These are phyloP conservation scores for Meteorus sp. DNA, from an alignment of 1,140 invertebrate species.

Conservation along the genomic window DNA sequence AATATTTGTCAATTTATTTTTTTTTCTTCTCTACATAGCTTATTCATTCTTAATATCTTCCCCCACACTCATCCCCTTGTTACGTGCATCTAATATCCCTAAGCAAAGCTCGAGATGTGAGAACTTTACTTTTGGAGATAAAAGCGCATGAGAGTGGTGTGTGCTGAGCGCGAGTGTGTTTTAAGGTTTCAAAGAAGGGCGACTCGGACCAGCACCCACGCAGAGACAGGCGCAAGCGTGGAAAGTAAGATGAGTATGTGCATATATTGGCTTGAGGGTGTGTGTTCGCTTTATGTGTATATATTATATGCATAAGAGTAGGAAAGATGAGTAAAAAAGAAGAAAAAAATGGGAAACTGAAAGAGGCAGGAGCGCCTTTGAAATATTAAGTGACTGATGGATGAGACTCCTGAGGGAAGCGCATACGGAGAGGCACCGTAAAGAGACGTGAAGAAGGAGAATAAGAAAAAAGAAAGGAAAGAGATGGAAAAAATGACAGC, in stretches of 20 bases:
- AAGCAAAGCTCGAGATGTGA: conserved; percentile 39
- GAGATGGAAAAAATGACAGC: neutral
- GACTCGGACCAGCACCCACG: conserved; percentile 25
- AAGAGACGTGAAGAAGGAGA: conserved; percentile 27
- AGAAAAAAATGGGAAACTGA: neutral
- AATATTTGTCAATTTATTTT: too few species aligned
- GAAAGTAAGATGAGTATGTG: too few species aligned
- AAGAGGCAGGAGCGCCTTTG: conserved; percentile 39
- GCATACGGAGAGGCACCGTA: conserved; percentile 19
- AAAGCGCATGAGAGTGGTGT: conserved; percentile 6
- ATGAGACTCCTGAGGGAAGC: conserved; percentile 49
- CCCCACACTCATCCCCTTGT: too few species aligned
- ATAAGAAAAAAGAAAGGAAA: conserved; percentile 28
- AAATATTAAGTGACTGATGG: conserved; percentile 59
- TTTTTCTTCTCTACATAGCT: too few species aligned
- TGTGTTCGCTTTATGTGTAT: too few species aligned
- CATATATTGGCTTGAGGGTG: too few species aligned
- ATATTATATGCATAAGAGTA: conserved; percentile 7
- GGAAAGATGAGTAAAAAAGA: conserved; percentile 8
- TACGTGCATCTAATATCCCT: conserved; percentile 46
- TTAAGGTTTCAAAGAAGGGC: conserved; percentile 56
- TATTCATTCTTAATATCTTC: too few species aligned
- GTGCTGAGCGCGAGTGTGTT: conserved; percentile 37
- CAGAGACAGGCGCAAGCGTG: neutral
- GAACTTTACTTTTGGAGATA: conserved; percentile 49